Conservation (phyloP, 2,888 invertebrate genomes). For the Nipponacmea schrenckii region DNA sequence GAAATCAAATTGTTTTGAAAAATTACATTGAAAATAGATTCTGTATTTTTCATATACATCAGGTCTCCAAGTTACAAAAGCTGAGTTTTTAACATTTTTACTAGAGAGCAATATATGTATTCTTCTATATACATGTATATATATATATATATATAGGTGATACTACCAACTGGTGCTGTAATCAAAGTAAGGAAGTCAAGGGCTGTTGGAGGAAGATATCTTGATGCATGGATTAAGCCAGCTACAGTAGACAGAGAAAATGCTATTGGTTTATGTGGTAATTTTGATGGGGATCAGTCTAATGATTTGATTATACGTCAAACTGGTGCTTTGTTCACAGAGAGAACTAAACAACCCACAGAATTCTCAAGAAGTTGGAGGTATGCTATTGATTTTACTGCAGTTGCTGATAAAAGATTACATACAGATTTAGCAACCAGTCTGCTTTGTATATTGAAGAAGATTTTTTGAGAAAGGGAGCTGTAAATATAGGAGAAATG, state of each 20-base stretch:
- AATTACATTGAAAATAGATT: too few relatives aligned
- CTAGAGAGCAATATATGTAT: too few relatives aligned
- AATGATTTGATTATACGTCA: constrained; percentile 43
- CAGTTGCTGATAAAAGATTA: too few relatives aligned
- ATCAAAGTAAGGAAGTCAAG: constrained; percentile 10
- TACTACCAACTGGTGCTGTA: constrained; percentile 39
- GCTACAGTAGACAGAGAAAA: constrained; percentile 41
- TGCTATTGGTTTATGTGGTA: constrained; percentile 57
- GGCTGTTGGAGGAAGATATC: constrained; percentile 27
- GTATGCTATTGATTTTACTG: constrained; percentile 21
- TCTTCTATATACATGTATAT: too few relatives aligned
- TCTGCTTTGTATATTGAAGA: too few relatives aligned
- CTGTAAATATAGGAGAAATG: too few relatives aligned
- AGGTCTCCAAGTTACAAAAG: too few relatives aligned
- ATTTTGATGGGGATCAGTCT: constrained; percentile 43
- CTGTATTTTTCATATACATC: too few relatives aligned
- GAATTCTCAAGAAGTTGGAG: constrained; percentile 44
- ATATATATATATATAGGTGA: constrained; percentile 26
- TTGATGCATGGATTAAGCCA: constrained; percentile 50
- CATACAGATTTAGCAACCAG: too few relatives aligned
- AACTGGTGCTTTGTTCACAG: constrained; percentile 32
- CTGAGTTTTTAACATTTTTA: too few relatives aligned
- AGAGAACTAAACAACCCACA: constrained; percentile 25
- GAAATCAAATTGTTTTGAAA: too few relatives aligned
- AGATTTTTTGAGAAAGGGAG: too few relatives aligned